These are phyloP conservation scores for Philaethria dido DNA, from an alignment of 2,888 invertebrate genomes.

Conservation along the genomic window DNA sequence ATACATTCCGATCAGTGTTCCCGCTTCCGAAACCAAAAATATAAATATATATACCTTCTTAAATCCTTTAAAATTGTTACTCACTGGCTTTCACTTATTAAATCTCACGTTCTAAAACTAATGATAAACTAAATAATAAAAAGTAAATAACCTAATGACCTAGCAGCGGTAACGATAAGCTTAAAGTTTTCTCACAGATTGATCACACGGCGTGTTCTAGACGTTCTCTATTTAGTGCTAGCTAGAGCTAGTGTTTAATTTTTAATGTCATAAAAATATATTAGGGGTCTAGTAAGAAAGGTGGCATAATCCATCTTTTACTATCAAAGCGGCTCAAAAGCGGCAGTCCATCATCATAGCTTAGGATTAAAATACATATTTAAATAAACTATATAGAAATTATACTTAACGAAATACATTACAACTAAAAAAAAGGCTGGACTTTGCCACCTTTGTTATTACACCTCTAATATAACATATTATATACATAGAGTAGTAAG, in stretches of 20 bases:
- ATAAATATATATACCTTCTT: neutral
- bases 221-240: slow-evolving; percentile 20
- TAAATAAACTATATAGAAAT: too few relatives aligned
- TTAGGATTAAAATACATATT: too few relatives aligned
- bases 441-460: too few relatives aligned
- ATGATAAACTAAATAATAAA: neutral
- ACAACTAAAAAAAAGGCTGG: too few relatives aligned
- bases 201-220: slow-evolving; percentile 20
- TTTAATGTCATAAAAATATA: slow-evolving; percentile 7
- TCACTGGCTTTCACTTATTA: neutral
- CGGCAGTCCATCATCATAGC: too few relatives aligned
- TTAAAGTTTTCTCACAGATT: slow-evolving; percentile 5
- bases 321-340: too few relatives aligned
- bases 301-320: too few relatives aligned
- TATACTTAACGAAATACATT: too few relatives aligned
- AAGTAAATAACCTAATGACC: neutral
- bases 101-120: neutral
- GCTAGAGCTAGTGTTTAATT: slow-evolving; percentile 12
- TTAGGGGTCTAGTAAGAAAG: too few relatives aligned
- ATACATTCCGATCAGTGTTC: neutral
- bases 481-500: too few relatives aligned
- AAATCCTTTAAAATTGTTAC: neutral
- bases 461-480: too few relatives aligned
- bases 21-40: neutral
- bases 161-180: slow-evolving; percentile 4